A percentile compares a stretch with the other conserved stretches of the same genome.
Evolutionary conservation across 2,888 invertebrate species (phyloP).

Genomic region (Capitulum mitella): DNA sequence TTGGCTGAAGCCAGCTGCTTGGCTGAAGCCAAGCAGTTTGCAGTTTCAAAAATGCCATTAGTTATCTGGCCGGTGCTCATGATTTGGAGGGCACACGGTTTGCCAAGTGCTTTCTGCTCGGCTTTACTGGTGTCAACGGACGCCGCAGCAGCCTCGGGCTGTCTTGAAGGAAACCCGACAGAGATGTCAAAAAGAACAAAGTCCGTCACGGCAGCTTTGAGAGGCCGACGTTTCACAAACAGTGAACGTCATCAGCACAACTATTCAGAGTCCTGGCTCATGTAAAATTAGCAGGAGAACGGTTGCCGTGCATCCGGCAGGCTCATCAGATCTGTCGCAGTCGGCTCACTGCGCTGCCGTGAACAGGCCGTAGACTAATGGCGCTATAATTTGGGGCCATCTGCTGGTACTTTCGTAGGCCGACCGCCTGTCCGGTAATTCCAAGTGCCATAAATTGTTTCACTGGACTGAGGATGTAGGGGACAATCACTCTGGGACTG

Average conservation of each 20-base stretch:
- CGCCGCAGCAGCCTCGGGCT: too few relatives aligned
- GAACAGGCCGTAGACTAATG: background rate
- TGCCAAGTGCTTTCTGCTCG: too few relatives aligned
- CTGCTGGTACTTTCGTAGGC: background rate
- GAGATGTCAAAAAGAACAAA: background rate
- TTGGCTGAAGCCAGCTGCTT: too few relatives aligned
- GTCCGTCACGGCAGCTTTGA: background rate
- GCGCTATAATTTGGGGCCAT: slow-evolving; percentile 20
- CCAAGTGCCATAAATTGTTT: slow-evolving; percentile 1
- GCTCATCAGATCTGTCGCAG: background rate
- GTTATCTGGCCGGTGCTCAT: too few relatives aligned
- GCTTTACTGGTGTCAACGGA: too few relatives aligned
- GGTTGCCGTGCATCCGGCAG: background rate
- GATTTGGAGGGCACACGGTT: too few relatives aligned
- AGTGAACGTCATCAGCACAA: too few relatives aligned
- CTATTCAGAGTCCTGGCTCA: too few relatives aligned
- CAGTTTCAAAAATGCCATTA: too few relatives aligned
- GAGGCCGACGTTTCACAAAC: background rate
- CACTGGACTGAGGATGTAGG: background rate
- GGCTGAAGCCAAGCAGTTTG: too few relatives aligned
- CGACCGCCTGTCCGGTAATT: background rate
- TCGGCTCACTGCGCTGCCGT: background rate
- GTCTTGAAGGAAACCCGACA: too few relatives aligned
- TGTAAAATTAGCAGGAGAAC: too few relatives aligned
- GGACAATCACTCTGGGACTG: background rate